Evolutionary conservation across 2,888 invertebrate species (phyloP), one percentile per base, ranked within the genome.

Genomic region (Phalera bucephala): DNA sequence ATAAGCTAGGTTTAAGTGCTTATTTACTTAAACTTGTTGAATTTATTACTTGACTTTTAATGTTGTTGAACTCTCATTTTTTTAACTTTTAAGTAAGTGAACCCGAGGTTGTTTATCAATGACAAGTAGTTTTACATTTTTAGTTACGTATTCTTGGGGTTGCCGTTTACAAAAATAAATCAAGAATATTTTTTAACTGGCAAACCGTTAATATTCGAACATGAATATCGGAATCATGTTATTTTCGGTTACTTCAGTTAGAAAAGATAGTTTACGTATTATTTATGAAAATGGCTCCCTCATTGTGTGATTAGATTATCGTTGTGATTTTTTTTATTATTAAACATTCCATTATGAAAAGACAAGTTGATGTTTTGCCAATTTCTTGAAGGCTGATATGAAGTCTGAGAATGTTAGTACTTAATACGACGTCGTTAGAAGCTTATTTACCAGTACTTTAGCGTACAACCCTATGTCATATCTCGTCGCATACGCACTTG

Each of bases 321-420:
- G 79, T 82, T 82, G 86, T 83, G 86, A 82, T 83, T 81, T 73
- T 65, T 46, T 31, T 9, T 54, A 68, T 65, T 67, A 66, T 57
- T 64, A 80, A 61, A 87, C 87, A 88, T 88, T 88, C 87, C 87
- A 86, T 71, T 67, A 62, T 37, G 59, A 66, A 79, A 81, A 82
- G 80, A 82, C 76, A 74, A 13, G 28, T 28, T 28, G 10, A 69
- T 66, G 66, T 73, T 72, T 76, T 75, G 77, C 76, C 76, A 72
- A 70, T 66, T 57, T 65, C 50, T 59, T 57, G 33, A 80, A 85
- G 86, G 77, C 85, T 82, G 83, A 80, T 8, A 29, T 29, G 36
- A 73, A 83, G 84, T 80, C 82, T 80, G 80, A 79, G 53, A 62
- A 43, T 40, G 31, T 52, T 47, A 39, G 54, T 70, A 72, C 66